These are phyloP conservation scores for Clunio marinus DNA, from an alignment of 2,888 invertebrate species.

Conservation along the genomic window DNA sequence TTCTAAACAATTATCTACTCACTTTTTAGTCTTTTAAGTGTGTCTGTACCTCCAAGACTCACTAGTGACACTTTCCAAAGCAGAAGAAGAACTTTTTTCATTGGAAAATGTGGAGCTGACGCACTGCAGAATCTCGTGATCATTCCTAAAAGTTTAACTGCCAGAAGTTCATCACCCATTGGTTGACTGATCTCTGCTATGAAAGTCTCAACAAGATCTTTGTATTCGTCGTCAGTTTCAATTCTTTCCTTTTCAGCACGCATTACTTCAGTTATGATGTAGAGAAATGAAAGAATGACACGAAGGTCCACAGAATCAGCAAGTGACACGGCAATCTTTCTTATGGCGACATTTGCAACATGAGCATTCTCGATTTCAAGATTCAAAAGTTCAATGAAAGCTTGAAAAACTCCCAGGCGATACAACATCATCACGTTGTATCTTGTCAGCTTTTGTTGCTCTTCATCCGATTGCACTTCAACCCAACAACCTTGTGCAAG, in stretches of 20 bases:
- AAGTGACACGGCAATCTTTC: conserved; percentile 74
- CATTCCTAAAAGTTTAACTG: conserved; percentile 90
- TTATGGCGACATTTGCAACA: conserved; percentile 66
- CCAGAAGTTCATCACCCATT: conserved; percentile 74
- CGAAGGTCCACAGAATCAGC: conserved; percentile 90
- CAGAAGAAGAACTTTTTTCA: conserved; percentile 93
- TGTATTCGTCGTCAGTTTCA: conserved; percentile 50
- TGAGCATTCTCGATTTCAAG: conserved; percentile 85
- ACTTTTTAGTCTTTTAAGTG: conserved; percentile 72
- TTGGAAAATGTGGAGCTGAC: conserved; percentile 93
- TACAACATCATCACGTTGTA: conserved; percentile 84
- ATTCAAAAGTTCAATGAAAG: conserved; percentile 87
- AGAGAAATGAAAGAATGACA: conserved; percentile 87
- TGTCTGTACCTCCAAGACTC: conserved; percentile 85
- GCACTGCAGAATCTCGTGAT: conserved; percentile 95
- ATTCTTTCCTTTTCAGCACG: conserved; percentile 59
- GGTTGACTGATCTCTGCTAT: conserved; percentile 58
- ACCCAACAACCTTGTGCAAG: conserved; percentile 89
- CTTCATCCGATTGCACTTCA: conserved; percentile 86
- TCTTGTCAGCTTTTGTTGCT: conserved; percentile 79
- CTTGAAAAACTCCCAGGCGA: conserved; percentile 82
- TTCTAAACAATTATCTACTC: conserved; percentile 41
- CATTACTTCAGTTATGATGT: conserved; percentile 93
- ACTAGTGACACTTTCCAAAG: conserved; percentile 94
- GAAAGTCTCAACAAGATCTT: conserved; percentile 55